These are phyloP conservation scores for Tychaedon coryphoeus DNA, from an alignment of 2,113 vertebrate genomes.

Conservation along the genomic window DNA sequence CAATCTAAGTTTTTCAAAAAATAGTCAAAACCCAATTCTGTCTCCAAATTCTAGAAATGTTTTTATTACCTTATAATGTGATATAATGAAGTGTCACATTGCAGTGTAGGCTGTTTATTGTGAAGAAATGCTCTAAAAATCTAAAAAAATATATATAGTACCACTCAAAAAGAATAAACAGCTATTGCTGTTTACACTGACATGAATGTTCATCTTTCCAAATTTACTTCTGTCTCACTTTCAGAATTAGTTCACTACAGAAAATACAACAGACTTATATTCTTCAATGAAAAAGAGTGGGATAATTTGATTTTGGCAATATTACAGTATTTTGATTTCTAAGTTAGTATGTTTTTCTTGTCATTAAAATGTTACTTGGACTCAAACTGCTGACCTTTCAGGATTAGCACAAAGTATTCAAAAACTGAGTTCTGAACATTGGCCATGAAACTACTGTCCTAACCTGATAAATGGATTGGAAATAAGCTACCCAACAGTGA, in stretches of 20 bases:
- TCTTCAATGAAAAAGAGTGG: not conserved
- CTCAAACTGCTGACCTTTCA: conserved; percentile 85
- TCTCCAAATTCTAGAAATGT: not conserved
- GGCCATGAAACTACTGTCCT: conserved; percentile 82
- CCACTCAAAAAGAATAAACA: not conserved
- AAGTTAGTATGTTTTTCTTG: conserved; percentile 64
- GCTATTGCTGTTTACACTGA: not conserved
- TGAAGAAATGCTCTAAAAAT: not conserved
- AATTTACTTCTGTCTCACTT: not conserved
- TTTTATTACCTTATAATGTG: not conserved
- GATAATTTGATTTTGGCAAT: not conserved
- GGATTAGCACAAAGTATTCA: conserved; percentile 78
- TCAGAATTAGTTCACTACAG: not conserved
- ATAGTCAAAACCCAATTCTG: not conserved
- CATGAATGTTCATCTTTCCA: not conserved
- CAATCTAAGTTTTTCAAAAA: not conserved
- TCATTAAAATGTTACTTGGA: conserved; percentile 83
- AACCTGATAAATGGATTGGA: conserved; percentile 94
- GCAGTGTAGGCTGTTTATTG: not conserved
- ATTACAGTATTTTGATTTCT: conserved; percentile 23
- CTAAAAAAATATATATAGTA: not conserved
- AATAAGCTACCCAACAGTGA: conserved; percentile 89
- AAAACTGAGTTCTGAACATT: conserved; percentile 81
- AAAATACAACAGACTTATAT: not conserved
- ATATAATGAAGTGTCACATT: not conserved